phyloP scores from a whole-genome alignment of 2,113 vertebrate species.

The Charina bottae region DNA sequence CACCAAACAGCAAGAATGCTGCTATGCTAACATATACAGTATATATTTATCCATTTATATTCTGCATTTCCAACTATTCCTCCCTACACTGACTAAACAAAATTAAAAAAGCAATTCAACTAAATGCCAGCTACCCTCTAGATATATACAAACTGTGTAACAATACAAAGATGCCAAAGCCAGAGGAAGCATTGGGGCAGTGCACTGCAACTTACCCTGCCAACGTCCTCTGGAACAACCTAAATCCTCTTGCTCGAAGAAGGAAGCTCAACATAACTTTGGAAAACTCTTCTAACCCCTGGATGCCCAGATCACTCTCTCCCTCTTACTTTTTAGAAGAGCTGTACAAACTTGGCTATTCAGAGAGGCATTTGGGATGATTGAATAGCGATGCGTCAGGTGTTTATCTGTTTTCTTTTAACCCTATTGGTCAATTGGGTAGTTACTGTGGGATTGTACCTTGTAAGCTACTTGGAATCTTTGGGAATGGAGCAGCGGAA shows the following conservation, averaged over 20 bases:
- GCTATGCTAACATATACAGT: background rate
- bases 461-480: background rate
- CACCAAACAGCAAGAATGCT: background rate
- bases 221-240: background rate
- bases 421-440: background rate
- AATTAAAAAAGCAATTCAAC: background rate
- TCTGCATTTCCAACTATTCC: background rate
- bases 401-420: background rate
- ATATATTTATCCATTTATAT: background rate
- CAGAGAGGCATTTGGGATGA: background rate
- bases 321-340: background rate
- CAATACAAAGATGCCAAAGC: background rate
- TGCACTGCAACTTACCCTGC: background rate
- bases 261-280: background rate
- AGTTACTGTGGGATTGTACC: background rate
- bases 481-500: background rate
- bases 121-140: background rate
- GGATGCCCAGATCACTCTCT: background rate
- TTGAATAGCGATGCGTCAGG: background rate
- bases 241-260: background rate
- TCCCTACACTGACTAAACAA: background rate
- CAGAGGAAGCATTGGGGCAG: background rate
- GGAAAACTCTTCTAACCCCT: background rate
- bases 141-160: background rate
- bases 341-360: background rate